phyloP scores from a whole-genome alignment of 1,140 invertebrate genomes.

The Penaeus chinensis region DNA sequence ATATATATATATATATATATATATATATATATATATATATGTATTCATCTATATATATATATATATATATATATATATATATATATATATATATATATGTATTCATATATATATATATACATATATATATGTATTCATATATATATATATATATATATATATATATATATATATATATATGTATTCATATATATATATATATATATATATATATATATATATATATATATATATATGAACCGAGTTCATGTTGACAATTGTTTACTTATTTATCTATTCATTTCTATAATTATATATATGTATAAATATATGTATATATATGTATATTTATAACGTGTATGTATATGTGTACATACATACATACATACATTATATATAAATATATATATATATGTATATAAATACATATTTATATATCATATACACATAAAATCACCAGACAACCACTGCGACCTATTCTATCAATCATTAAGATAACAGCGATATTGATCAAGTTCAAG shows the following conservation, averaged over 20 bases:
- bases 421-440: too few relatives aligned
- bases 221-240: constrained; percentile 10
- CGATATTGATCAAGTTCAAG: too few relatives aligned
- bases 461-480: too few relatives aligned
- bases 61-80: constrained; percentile 8
- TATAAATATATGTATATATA: too few relatives aligned
- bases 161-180: constrained; percentile 15
- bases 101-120: not conserved
- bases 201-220: constrained; percentile 24
- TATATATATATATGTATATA: too few relatives aligned
- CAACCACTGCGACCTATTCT: too few relatives aligned
- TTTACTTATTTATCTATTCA: not conserved
- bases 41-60: constrained; percentile 2
- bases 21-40: constrained; percentile 24
- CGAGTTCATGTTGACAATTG: not conserved
- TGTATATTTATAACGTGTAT: too few relatives aligned
- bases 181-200: constrained; percentile 21
- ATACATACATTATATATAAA: too few relatives aligned
- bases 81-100: constrained; percentile 21
- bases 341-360: too few relatives aligned
- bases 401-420: too few relatives aligned
- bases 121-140: not conserved
- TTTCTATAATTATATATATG: too few relatives aligned
- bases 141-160: not conserved
- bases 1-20: constrained; percentile 1